These are phyloP conservation scores for Adela reaumurella DNA, from an alignment of 2,888 invertebrate species.

Conservation along the genomic window DNA sequence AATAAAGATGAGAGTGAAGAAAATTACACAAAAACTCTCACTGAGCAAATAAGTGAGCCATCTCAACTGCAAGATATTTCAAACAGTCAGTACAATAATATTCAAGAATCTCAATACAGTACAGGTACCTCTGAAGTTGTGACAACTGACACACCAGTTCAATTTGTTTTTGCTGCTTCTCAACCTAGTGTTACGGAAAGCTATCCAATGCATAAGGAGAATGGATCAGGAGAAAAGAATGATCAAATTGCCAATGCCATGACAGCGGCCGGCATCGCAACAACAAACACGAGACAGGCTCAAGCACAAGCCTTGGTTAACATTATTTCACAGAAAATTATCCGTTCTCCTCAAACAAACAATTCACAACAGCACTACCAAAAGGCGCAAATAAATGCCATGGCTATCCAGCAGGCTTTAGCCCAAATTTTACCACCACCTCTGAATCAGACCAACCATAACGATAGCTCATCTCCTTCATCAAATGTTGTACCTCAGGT, in stretches of 20 bases:
- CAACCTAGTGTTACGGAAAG: not conserved
- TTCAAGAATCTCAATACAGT: not conserved
- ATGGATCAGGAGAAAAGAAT: conserved; percentile 26
- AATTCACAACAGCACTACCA: conserved; percentile 16
- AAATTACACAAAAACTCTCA: not conserved
- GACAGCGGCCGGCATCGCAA: conserved; percentile 43
- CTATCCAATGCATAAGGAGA: conserved; percentile 16
- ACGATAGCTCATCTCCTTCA: conserved; percentile 26
- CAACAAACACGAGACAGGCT: conserved; percentile 20
- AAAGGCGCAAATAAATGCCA: conserved; percentile 39
- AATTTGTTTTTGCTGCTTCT: conserved; percentile 9
- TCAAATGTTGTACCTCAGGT: conserved; percentile 31
- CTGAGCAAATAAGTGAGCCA: too few species aligned
- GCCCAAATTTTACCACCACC: conserved; percentile 46
- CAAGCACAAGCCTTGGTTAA: conserved; percentile 45
- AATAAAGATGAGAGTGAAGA: not conserved
- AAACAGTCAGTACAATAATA: not conserved
- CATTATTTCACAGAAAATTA: conserved; percentile 48
- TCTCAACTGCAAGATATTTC: not conserved
- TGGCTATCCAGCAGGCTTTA: conserved; percentile 45
- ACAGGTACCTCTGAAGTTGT: not conserved
- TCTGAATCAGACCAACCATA: conserved; percentile 29
- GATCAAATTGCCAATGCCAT: conserved; percentile 47
- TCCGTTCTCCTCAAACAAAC: conserved; percentile 22
- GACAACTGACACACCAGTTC: conserved; percentile 4